Percentiles rank a stretch among this genome's conserved stretches.
These are phyloP conservation scores for Cydia pomonella DNA, from an alignment of 1,140 invertebrate species.

Conservation along the genomic window DNA sequence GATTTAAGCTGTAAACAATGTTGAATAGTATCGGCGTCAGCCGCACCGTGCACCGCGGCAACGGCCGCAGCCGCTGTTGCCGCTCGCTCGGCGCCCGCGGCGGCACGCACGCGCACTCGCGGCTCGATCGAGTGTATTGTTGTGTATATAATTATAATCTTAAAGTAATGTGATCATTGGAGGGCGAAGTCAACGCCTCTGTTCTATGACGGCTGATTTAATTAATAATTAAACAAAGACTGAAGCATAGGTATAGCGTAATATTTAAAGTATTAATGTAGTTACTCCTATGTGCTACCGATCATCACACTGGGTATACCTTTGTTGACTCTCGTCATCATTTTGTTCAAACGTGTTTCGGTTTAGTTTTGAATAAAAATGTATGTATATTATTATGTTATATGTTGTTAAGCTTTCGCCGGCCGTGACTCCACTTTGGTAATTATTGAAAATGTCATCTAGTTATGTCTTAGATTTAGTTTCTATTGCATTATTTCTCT, in stretches of 20 bases:
- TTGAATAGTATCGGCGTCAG: constrained; percentile 23
- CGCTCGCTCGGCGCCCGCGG: neutral
- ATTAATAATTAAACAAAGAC: constrained; percentile 76
- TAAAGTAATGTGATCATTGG: constrained; percentile 50
- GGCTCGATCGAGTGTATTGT: too few relatives aligned
- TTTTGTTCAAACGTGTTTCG: constrained; percentile 32
- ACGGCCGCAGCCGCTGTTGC: neutral
- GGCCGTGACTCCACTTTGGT: constrained; percentile 26
- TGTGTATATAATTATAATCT: constrained; percentile 54
- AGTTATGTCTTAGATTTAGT: constrained; percentile 29
- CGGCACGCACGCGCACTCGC: constrained; percentile 27
- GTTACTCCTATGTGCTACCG: constrained; percentile 54
- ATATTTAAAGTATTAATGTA: constrained; percentile 73
- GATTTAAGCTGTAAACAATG: constrained; percentile 38
- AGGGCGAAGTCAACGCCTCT: constrained; percentile 47
- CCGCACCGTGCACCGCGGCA: neutral
- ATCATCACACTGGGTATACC: constrained; percentile 51
- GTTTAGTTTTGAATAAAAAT: constrained; percentile 33
- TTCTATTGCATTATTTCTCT: constrained; percentile 15
- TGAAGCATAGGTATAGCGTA: constrained; percentile 78
- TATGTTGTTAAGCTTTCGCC: constrained; percentile 28
- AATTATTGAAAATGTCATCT: constrained; percentile 21
- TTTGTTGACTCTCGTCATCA: constrained; percentile 32
- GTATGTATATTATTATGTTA: constrained; percentile 32
- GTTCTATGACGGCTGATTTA: constrained; percentile 64